phyloP scores from a whole-genome alignment of 2,797 vertebrate genomes.

The Xenentodon cancila region DNA sequence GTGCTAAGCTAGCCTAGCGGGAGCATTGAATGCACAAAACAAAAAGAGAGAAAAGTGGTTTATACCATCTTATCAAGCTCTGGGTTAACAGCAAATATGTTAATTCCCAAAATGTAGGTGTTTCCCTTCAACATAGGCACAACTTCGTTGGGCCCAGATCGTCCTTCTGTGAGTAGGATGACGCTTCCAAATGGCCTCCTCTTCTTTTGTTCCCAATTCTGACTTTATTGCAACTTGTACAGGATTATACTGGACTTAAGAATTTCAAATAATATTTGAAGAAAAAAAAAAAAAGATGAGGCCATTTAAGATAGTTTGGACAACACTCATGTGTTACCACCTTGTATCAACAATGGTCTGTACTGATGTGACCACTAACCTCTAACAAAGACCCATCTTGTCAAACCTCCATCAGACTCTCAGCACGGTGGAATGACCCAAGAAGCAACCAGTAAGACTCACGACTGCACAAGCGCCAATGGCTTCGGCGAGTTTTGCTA shows the following conservation, averaged over 20 bases:
- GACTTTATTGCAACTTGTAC: neutral
- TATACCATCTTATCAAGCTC: no score
- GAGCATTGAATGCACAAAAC: no score
- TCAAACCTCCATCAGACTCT: conserved; percentile 64
- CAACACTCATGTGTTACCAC: conserved; percentile 62
- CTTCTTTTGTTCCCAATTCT: conserved; percentile 42
- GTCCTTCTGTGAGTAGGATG: conserved; percentile 67
- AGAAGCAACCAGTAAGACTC: conserved; percentile 50
- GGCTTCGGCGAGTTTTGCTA: conserved; percentile 39
- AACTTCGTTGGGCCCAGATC: conserved; percentile 46
- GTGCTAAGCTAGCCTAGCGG: no score
- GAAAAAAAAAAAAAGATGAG: conserved; percentile 46
- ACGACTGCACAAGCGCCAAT: conserved; percentile 26
- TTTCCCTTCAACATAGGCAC: conserved; percentile 30
- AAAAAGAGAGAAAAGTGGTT: no score
- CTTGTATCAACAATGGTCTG: conserved; percentile 67
- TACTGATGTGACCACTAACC: conserved; percentile 66
- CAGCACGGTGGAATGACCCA: conserved; percentile 72
- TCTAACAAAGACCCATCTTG: conserved; percentile 65
- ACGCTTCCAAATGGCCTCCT: conserved; percentile 68
- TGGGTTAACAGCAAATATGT: no score
- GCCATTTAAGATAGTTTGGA: conserved; percentile 54
- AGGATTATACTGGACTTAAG: conserved; percentile 17
- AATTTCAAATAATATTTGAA: neutral
- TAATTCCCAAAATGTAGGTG: no score